Evolutionary conservation across 2,113 vertebrate species (phyloP).

Genomic region (Nansenia antarctica): DNA sequence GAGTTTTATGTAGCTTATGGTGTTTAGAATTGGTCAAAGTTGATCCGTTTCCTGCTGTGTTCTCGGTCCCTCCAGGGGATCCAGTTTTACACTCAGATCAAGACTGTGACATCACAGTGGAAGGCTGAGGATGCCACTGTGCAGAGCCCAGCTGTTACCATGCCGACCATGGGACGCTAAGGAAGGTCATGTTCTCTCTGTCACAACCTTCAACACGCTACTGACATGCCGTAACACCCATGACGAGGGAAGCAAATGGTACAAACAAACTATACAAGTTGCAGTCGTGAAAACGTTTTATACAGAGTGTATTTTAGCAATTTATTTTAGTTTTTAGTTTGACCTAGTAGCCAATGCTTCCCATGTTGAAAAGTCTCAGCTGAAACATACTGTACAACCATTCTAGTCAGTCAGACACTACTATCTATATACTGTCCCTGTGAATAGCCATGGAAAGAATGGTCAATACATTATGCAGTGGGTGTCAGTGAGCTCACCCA

Average conservation of each 20-base stretch:
- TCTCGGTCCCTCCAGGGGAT: constrained; percentile 79
- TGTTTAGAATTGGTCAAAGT: too few species aligned
- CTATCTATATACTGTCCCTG: background rate
- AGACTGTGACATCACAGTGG: constrained; percentile 97
- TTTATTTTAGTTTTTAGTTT: background rate
- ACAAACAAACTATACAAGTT: background rate
- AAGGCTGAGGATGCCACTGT: constrained; percentile 95
- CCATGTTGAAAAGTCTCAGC: background rate
- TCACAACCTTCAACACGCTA: constrained; percentile 24
- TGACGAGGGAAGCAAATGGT: constrained; percentile 8
- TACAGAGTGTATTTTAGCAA: background rate
- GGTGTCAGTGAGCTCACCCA: background rate
- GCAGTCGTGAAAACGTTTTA: background rate
- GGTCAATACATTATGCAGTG: background rate
- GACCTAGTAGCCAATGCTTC: background rate
- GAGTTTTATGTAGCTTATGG: background rate
- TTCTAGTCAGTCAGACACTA: background rate
- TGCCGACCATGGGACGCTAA: constrained; percentile 98
- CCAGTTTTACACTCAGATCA: constrained; percentile 97
- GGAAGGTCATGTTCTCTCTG: background rate
- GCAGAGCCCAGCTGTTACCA: constrained; percentile 89
- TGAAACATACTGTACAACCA: background rate
- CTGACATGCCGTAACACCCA: constrained; percentile 41
- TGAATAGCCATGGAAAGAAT: background rate
- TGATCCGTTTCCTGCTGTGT: background rate